These are phyloP conservation scores for Frieseomelitta varia DNA, from an alignment of 1,140 invertebrate genomes.

Conservation along the genomic window DNA sequence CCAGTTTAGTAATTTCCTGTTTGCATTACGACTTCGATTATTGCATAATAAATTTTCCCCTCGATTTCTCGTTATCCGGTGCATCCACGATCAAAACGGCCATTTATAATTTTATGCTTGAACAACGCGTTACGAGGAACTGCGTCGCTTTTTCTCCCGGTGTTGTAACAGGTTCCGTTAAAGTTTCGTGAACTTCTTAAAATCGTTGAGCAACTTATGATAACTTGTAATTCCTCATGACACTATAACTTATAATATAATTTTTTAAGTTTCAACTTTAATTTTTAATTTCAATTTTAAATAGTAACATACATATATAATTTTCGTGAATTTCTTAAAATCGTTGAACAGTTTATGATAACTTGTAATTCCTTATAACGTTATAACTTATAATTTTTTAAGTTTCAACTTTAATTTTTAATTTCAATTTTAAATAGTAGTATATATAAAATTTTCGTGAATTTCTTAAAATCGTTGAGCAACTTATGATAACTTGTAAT, in stretches of 20 bases:
- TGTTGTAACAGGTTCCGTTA: neutral
- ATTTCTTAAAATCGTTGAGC: too few relatives aligned
- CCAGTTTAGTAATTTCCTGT: neutral
- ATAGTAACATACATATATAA: too few relatives aligned
- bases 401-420: neutral
- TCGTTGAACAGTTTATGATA: neutral
- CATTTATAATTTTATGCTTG: too few relatives aligned
- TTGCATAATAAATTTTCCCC: slow-evolving; percentile 22
- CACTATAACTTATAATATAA: too few relatives aligned
- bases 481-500: neutral
- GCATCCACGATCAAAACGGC: neutral
- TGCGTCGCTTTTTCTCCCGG: neutral
- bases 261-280: neutral
- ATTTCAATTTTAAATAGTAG: neutral
- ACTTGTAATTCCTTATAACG: neutral
- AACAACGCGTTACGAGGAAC: neutral
- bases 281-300: neutral
- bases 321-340: too few relatives aligned
- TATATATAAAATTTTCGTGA: neutral
- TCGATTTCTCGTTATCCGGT: neutral
- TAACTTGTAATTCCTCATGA: neutral
- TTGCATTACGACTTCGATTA: neutral
- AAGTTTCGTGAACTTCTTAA: neutral
- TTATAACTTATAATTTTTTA: too few relatives aligned
- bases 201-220: neutral